phyloP scores from a whole-genome alignment of 1,140 invertebrate species.

The Saxidomus purpurata region DNA sequence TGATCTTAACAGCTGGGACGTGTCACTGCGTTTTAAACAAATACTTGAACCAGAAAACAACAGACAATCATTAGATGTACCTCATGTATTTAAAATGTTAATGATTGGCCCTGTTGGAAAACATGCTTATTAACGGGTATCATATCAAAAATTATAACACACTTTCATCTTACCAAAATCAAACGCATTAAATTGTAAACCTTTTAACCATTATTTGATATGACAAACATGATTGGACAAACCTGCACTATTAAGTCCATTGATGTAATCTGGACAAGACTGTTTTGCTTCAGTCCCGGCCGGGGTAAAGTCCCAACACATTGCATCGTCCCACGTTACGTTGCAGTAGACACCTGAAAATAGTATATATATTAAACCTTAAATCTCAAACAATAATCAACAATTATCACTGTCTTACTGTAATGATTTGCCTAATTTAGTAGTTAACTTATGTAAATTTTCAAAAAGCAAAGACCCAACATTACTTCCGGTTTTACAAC shows the following conservation, averaged over 20 bases:
- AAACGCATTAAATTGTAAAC: too few relatives aligned
- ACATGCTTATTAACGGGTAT: too few relatives aligned
- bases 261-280: slow-evolving; percentile 71
- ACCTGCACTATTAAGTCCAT: slow-evolving; percentile 68
- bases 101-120: too few relatives aligned
- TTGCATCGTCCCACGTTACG: slow-evolving; percentile 70
- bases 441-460: not conserved
- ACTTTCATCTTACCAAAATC: too few relatives aligned
- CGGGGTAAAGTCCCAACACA: slow-evolving; percentile 73
- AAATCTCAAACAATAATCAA: not conserved
- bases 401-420: not conserved
- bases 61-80: too few relatives aligned
- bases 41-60: too few relatives aligned
- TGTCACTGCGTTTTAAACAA: too few relatives aligned
- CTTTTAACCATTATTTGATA: too few relatives aligned
- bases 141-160: too few relatives aligned
- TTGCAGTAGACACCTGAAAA: slow-evolving; percentile 67
- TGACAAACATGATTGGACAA: too few relatives aligned
- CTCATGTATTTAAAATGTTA: too few relatives aligned
- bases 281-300: slow-evolving; percentile 57
- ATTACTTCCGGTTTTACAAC: not conserved
- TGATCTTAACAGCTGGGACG: too few relatives aligned
- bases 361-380: not conserved
- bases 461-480: not conserved
- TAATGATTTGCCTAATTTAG: not conserved